Evolutionary conservation across 2,888 invertebrate genomes (phyloP), one percentile per base, ranked within the genome.

Genomic region (Torymus texanus): DNA sequence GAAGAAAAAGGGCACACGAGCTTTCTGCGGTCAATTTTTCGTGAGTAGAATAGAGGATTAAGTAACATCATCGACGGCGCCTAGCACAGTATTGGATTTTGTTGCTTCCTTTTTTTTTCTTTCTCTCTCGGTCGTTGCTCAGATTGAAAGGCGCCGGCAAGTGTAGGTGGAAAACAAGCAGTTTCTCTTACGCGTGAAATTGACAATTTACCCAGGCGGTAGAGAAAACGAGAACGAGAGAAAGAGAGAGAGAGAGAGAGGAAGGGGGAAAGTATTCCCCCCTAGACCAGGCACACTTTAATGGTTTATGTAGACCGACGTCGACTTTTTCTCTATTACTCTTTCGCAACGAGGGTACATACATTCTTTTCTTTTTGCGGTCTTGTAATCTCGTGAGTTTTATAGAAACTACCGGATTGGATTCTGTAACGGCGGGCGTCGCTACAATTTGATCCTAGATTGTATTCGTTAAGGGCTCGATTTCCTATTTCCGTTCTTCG

Each of bases 121-220:
- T 8, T 41, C 41, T 41, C 41, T 41, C 41, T 51, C 14, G 16
- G 51, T 12, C 21, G 10, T 55, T 67, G 8, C 21, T 21, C 14
- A 67, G 55, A 67, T 67, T 67, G 24, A 51, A 53, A 66, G 63
- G 2, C n/a, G 14, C 63, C 63, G 11, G 16, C 11, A 41, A 41
- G 16, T 56, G n/a, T 58, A 67, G 29, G n/a, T 11, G 24, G 61
- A 62, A 66, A 50, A 50, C 58, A 71, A 61, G 58, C 70, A 14
- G 11, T 74, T 4, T 58, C 65, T 70, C 16, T 74, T 74, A 55
- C 66, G 58, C 58, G 55, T 58, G 66, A 74, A 74, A 74, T 73
- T 65, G 63, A 63, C 63, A 55, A 65, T 74, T 58, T 73, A 24
- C 51, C 18, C n/a, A 10, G 18, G 61, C 4, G 51, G 8, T 5